phyloP scores from a whole-genome alignment of 2,113 vertebrate species.

The Brachypteracias leptosomus region DNA sequence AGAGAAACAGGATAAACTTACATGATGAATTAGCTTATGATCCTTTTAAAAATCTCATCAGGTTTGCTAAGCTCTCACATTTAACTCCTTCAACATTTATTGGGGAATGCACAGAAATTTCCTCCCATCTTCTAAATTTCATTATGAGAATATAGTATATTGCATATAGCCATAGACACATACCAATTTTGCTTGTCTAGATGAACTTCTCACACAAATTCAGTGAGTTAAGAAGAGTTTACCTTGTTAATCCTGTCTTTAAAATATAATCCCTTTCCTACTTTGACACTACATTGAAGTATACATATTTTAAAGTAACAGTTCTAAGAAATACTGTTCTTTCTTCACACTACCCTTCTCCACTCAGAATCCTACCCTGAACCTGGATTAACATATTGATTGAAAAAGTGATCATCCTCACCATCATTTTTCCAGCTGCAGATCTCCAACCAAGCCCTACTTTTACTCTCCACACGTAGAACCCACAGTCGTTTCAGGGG shows the following conservation, averaged over 20 bases:
- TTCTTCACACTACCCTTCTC: not conserved
- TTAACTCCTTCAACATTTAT: not conserved
- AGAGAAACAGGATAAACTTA: not conserved
- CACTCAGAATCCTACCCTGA: not conserved
- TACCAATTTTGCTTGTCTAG: not conserved
- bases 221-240: not conserved
- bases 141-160: not conserved
- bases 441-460: not conserved
- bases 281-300: not conserved
- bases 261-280: not conserved
- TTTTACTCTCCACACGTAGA: not conserved
- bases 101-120: not conserved
- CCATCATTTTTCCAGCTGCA: not conserved
- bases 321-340: not conserved
- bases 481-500: not conserved
- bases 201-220: not conserved
- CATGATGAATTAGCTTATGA: not conserved
- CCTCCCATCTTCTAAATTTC: not conserved
- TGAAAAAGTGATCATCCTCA: not conserved
- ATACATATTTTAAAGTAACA: slow-evolving; percentile 7
- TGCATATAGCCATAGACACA: not conserved
- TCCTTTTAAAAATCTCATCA: not conserved
- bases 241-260: not conserved
- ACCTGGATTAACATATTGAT: not conserved
- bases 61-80: not conserved